phyloP scores from a whole-genome alignment of 2,888 invertebrate genomes.

The Caenorhabditis sp. region DNA sequence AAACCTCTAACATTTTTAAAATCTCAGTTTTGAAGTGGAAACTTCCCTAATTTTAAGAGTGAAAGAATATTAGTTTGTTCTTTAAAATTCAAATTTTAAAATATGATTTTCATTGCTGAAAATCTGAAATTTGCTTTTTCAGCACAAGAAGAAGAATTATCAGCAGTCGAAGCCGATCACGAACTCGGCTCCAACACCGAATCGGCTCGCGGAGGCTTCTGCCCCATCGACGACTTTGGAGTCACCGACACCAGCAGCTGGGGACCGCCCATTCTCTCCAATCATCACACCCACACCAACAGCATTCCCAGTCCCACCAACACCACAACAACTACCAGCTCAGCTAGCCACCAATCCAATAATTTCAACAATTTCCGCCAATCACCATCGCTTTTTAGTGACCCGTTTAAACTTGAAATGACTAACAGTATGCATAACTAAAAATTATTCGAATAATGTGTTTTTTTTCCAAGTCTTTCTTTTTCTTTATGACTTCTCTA shows the following conservation, averaged over 20 bases:
- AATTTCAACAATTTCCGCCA: slow-evolving; percentile 47
- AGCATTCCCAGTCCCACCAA: background rate
- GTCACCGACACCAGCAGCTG: slow-evolving; percentile 28
- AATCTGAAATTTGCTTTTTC: background rate
- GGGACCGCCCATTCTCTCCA: slow-evolving; percentile 25
- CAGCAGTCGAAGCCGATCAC: slow-evolving; percentile 43
- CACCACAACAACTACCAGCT: background rate
- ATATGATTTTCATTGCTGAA: background rate
- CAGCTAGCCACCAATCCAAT: background rate
- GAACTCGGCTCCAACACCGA: slow-evolving; percentile 59
- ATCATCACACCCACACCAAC: slow-evolving; percentile 3
- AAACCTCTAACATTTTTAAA: too few species aligned
- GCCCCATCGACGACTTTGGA: background rate
- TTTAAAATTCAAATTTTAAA: too few species aligned
- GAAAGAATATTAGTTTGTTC: too few species aligned
- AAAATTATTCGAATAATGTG: background rate
- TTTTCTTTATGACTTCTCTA: background rate
- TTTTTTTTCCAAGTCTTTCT: background rate
- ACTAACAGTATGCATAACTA: slow-evolving; percentile 45
- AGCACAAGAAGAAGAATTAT: slow-evolving; percentile 42
- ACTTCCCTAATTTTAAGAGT: too few species aligned
- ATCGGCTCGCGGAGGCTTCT: slow-evolving; percentile 47
- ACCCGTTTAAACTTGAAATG: slow-evolving; percentile 65
- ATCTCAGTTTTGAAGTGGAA: too few species aligned
- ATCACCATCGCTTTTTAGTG: slow-evolving; percentile 64